Base-by-base conservation (phyloP, 2,888 invertebrate species). In the Cosmopolites sordidus region DNA sequence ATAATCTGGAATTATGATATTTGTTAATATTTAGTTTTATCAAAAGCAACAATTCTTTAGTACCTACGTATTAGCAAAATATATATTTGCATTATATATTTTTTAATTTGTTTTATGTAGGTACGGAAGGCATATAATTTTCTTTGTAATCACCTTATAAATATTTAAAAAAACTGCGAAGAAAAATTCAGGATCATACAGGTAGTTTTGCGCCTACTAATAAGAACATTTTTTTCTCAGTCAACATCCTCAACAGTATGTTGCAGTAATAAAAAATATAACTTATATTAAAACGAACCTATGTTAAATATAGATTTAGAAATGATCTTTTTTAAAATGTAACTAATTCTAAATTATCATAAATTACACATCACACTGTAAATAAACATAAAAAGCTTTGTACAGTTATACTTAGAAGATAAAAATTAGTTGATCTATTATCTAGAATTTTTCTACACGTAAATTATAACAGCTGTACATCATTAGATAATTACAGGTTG, bases 351-450 rank as follows among this genome's bases (percentile, higher is more conserved):
- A 38, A 39, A 33, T 43, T 42, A 52, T 40, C 39, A 56, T 56
- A 56, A 51, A 51, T 52, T 56, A 52, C 52, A 56, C 46, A 52
- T 50, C 50, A 52, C 47, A 48, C 47, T 27, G 41, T 41, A 48
- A 17, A 22, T 43, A 49, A 49, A 49, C 37, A 27, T 15, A 22
- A 49, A 49, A 38, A 37, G 29, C 16, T 29, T 30, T 41, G 27
- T 48, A 33, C 33, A 33, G 3, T 40, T 48, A 48, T 16, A 48
- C 8, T n/a, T 42, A 33, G 30, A 42, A 16, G 6, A 48, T n/a
- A 16, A n/a, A n/a, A n/a, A 16, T 30, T 42, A 41, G 11, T 43
- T 33, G 4, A 33, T 9, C 33, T 33, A 33, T n/a, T 12, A 12
- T 33, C 33, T 33, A 33, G 11, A 5, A 22, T 22, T 22, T 33